Conservation (phyloP, 2,888 invertebrate genomes). For the Kuschelorhynchus macadamiae region DNA sequence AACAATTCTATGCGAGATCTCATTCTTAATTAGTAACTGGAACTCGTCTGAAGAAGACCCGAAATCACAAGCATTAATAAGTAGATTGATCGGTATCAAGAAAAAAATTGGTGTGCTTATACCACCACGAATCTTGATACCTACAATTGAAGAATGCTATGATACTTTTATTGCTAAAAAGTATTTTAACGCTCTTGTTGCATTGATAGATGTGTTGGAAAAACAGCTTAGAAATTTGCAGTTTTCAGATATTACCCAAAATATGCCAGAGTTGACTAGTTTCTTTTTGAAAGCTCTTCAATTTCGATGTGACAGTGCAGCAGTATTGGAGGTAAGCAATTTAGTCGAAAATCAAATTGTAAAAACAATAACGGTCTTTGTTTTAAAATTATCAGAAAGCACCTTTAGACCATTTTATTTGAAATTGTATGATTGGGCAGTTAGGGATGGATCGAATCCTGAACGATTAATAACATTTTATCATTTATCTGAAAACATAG, state of each 20-base stretch:
- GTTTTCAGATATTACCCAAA: conserved; percentile 74
- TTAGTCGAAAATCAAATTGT: conserved; percentile 82
- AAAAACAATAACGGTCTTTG: conserved; percentile 82
- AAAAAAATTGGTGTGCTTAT: conserved; percentile 79
- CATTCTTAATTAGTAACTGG: conserved; percentile 68
- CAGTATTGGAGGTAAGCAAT: conserved; percentile 69
- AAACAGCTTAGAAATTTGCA: conserved; percentile 79
- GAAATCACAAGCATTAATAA: conserved; percentile 70
- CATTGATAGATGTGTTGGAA: conserved; percentile 82
- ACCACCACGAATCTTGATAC: conserved; percentile 83
- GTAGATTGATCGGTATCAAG: conserved; percentile 75
- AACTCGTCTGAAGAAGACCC: conserved; percentile 40
- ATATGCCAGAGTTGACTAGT: conserved; percentile 78
- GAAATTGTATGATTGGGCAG: conserved; percentile 90
- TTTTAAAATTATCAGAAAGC: conserved; percentile 90
- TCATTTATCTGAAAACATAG: conserved; percentile 82
- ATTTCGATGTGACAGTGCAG: conserved; percentile 74
- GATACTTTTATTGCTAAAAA: conserved; percentile 73
- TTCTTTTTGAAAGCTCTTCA: conserved; percentile 84
- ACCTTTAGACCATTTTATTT: conserved; percentile 91
- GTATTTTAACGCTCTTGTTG: conserved; percentile 75
- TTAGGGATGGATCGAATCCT: conserved; percentile 74
- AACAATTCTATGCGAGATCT: conserved; percentile 77
- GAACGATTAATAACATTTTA: conserved; percentile 87
- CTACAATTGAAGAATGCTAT: conserved; percentile 79